Base-by-base conservation (phyloP, 2,113 vertebrate genomes). In the Eurypyga helias region DNA sequence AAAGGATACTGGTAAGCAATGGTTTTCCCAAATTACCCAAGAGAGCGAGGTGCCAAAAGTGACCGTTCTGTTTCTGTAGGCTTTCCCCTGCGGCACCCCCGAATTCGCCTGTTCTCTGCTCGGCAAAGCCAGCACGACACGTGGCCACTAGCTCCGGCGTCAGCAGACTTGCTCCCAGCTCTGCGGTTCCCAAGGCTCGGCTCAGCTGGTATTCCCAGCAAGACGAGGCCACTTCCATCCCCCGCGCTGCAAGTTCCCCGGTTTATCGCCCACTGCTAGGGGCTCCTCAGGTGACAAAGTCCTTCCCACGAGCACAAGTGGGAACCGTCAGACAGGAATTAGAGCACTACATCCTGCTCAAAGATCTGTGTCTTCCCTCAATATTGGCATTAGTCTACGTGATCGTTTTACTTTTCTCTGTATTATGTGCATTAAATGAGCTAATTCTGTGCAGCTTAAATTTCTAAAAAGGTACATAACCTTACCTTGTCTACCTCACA, bases 101-200 rank as follows among this genome's bases (percentile, higher is more conserved):
- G 64, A 57, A n/a, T 67, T 34, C 52, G 66, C 49, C 14, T 45
- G 46, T 29, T 16, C 41, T 49, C 69, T 41, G 18, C 20, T 41
- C 71, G 71, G 58, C 48, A 61, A 58, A 66, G 33, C 26, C 65
- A 72, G 60, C 16, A 17, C 2, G 0, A 49, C 7, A n/a, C 1
- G 0, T 23, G 29, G 29, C 34, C 10, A 0, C 9, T 7, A 14
- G 38, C 67, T 43, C 34, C 67, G 24, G 48, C 4, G 26, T 18
- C 13, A 13, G 57, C 6, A 29, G 67, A 48, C 75, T 41, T 19
- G 18, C 16, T 13, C 61, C 60, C 33, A 75, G 46, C 80, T 67
- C 57, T 31, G 23, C 16, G 33, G 13, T 20, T 48, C 43, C 14
- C 45, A 3, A 15, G 29, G 51, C 61, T 64, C 55, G 48, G 65